Conservation (phyloP, 1,140 invertebrate species). For the Acromyrmex heyeri region DNA sequence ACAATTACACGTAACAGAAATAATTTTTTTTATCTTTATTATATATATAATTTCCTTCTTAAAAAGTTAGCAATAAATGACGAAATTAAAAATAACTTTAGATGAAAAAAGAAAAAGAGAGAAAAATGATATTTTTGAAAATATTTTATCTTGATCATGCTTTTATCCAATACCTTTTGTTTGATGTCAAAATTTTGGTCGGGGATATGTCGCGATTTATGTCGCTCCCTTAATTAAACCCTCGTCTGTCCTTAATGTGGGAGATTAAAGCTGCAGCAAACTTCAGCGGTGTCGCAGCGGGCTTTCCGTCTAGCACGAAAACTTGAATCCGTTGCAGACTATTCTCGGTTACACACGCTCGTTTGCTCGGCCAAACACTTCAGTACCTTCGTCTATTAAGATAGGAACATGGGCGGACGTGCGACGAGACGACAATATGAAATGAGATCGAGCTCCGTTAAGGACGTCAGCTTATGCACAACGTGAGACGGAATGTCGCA, state of each 20-base stretch:
- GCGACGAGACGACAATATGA: constrained; percentile 51
- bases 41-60: no score
- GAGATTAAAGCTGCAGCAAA: constrained; percentile 66
- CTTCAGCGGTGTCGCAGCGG: constrained; percentile 62
- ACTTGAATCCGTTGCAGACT: constrained; percentile 51
- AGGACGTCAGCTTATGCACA: constrained; percentile 49
- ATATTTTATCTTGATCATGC: not conserved
- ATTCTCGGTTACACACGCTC: constrained; percentile 47
- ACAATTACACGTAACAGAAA: no score
- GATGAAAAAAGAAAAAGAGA: not conserved
- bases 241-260: constrained; percentile 55
- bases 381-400: constrained; percentile 76
- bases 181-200: constrained; percentile 4
- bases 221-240: constrained; percentile 75
- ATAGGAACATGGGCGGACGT: constrained; percentile 25
- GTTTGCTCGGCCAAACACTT: constrained; percentile 61
- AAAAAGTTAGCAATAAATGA: not conserved
- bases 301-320: constrained; percentile 60
- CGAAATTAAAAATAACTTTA: not conserved
- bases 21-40: no score
- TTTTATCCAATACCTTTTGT: constrained; percentile 19
- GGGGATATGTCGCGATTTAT: constrained; percentile 67
- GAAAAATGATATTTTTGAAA: not conserved
- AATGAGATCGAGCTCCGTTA: constrained; percentile 40
- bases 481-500: constrained; percentile 36